Evolutionary conservation across 2,888 invertebrate species (phyloP), one percentile per base, ranked within the genome.

Genomic region (Caenorhabditis uteleia): DNA sequence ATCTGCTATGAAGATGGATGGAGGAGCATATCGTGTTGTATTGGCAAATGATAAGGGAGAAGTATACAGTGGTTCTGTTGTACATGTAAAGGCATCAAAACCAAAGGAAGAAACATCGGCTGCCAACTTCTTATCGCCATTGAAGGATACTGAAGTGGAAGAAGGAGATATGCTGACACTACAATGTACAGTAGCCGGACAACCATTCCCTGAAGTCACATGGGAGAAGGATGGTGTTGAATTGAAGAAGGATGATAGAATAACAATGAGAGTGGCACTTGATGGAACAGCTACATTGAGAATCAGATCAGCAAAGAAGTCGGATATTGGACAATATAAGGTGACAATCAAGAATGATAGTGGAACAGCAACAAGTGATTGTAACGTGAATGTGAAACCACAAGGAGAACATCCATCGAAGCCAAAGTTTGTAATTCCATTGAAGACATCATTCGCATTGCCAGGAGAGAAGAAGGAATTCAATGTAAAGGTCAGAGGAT

Each of bases 31-130:
- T 86, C 89, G 90, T 74, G 91, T 91, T 59, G 88, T 90, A 61
- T 87, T 94, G 49, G 88, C 88, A 77, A 93, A 92, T 86, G 89
- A 90, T 79, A 87, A 91, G 45, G 95, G 94, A 49, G 90, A 91
- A 83, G 89, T 75, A 5, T 73, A 72, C 54, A 68, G 68, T 21
- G 79, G 79, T 10, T 68, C 76, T 7, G 75, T 81, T 23, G 81
- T 72, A 10, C 75, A 78, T 47, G 81, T 81, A 34, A 74, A 73
- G 42, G 66, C 75, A 6, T 51, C 74, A 21, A 78, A 76, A 53
- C 57, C 61, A n/a, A 65, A 66, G 1, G 58, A 62, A 6, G 46
- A 68, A 23, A 60, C 58, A 7, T 58, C 59, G n/a, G 75, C 75
- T 18, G 73, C 81, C 29, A 69, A 60, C 50, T 80, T 81, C 68